Conservation (phyloP, 2,797 vertebrate species). For the Sebastes minor region DNA sequence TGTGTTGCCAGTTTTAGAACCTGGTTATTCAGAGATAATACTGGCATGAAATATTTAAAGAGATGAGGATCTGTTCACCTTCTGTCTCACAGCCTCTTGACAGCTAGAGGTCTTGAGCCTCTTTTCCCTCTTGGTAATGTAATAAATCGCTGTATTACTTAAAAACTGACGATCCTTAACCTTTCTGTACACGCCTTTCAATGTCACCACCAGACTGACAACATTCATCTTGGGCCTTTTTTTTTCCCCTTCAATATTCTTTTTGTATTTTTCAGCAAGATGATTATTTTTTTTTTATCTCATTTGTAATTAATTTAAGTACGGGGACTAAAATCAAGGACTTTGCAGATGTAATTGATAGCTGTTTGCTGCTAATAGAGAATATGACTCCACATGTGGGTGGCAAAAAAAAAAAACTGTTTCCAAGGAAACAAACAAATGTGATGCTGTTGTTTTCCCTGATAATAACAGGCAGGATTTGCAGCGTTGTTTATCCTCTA, state of each 20-base stretch:
- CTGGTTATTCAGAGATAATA: slow-evolving; percentile 59
- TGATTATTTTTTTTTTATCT: slow-evolving; percentile 25
- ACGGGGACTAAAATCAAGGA: background rate
- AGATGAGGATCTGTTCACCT: slow-evolving; percentile 17
- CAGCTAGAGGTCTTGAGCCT: background rate
- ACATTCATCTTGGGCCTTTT: background rate
- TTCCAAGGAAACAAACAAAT: slow-evolving; percentile 75
- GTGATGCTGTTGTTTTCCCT: slow-evolving; percentile 15
- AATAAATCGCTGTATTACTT: background rate
- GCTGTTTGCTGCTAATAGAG: slow-evolving; percentile 29
- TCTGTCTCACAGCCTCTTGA: background rate
- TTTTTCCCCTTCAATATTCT: too few relatives aligned
- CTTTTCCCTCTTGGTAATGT: background rate
- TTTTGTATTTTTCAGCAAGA: background rate
- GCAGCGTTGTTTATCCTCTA: background rate
- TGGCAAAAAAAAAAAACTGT: slow-evolving; percentile 38
- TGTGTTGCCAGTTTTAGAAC: slow-evolving; percentile 53
- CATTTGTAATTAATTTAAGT: slow-evolving; percentile 24
- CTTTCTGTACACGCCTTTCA: background rate
- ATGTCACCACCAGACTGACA: background rate
- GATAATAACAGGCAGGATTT: background rate
- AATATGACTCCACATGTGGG: slow-evolving; percentile 47
- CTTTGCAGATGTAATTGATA: slow-evolving; percentile 29
- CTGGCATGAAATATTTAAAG: slow-evolving; percentile 63
- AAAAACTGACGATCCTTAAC: too few relatives aligned